Base-by-base conservation (phyloP, 64 coral and sea anemone species). In the Dendrophyllia cribrosa region DNA sequence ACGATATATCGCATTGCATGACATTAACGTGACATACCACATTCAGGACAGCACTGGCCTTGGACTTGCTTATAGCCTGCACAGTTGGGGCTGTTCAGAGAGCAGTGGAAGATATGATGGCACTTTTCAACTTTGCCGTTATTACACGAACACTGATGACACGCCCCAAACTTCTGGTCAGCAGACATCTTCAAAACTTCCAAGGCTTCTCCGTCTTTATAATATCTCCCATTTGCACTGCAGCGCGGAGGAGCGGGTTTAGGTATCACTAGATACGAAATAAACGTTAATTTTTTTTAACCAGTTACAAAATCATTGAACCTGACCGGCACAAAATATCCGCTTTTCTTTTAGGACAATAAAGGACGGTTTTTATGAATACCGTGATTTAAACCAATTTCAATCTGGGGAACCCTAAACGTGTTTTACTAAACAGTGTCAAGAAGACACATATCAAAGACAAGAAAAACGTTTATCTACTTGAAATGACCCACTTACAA, bases 31-130 rank as follows among this genome's bases (percentile, higher is more conserved):
- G 47, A 49, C 80, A 23, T 84, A 84, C 80, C 80, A 84, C 80
- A 84, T 64, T 47, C 60, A 50, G 80, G 80, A 11, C 80, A 84
- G 47, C 80, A 84, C 20, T 84, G 80, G 19, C 21, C 80, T 9
- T 8, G 60, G 0, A 16, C 44, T 21, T 51, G 8, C 61, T 47
- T 34, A 20, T 84, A 84, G 7, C 80, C 45, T 14, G n/a, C 43
- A 67, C 80, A 84, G 19, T 67, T 50, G 2, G 80, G 60, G 6
- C 48, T 48, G 20, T 84, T 65, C 16, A 84, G 15, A 22, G 19
- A 12, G 10, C 80, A 84, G 46, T 84, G 6, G 44, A 84, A 84
- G 3, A 84, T 45, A 48, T 84, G 62, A 50, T 84, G 80, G 12
- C 80, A 84, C 47, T 48, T 20, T 6, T 66, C 61, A 43, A 84